phyloP scores from a whole-genome alignment of 2,797 vertebrate species.

The Podargus strigoides region DNA sequence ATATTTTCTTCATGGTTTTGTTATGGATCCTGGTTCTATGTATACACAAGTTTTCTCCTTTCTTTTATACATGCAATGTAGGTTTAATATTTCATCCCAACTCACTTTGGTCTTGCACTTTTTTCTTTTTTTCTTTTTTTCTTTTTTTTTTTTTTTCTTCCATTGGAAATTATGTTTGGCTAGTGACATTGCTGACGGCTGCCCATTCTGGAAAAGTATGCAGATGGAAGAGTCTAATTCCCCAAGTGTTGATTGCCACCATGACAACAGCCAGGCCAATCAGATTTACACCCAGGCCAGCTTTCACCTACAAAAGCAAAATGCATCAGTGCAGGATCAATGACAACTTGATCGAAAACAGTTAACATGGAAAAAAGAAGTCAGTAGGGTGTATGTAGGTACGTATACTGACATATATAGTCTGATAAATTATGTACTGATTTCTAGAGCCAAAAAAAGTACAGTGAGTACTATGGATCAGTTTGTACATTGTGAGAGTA shows the following conservation, averaged over 20 bases:
- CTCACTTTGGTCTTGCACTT: background rate
- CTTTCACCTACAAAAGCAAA: constrained; percentile 85
- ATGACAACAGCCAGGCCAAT: constrained; percentile 92
- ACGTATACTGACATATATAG: background rate
- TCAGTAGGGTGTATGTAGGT: background rate
- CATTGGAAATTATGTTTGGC: constrained; percentile 40
- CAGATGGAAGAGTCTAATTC: constrained; percentile 89
- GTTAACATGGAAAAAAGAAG: background rate
- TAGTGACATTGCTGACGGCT: constrained; percentile 79
- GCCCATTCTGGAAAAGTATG: constrained; percentile 90
- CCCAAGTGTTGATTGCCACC: constrained; percentile 96
- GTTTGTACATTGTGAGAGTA: background rate
- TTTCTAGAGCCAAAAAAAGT: background rate
- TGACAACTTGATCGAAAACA: background rate
- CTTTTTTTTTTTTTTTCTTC: background rate
- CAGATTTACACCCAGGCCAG: constrained; percentile 93
- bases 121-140: background rate
- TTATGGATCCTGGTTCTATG: background rate
- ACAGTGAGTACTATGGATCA: background rate
- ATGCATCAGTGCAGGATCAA: background rate
- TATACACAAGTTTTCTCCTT: background rate
- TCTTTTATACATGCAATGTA: background rate
- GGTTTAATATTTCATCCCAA: background rate
- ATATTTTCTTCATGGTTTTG: background rate
- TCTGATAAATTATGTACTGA: background rate